phyloP scores from a whole-genome alignment of 2,113 vertebrate genomes.

The Protobothrops mucrosquamatus region DNA sequence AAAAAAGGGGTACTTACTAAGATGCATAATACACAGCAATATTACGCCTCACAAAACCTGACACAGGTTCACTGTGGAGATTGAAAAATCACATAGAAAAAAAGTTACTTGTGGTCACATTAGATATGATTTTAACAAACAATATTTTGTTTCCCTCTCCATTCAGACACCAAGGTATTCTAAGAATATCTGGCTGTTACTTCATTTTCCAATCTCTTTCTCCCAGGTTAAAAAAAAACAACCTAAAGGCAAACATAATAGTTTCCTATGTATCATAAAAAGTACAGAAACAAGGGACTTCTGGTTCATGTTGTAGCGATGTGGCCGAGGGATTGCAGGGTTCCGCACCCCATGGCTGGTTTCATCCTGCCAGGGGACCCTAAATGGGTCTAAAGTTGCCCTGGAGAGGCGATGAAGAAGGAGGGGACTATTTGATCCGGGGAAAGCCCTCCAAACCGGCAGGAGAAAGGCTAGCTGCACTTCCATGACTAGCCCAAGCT shows the following conservation, averaged over 20 bases:
- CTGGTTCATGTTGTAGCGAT: too few species aligned
- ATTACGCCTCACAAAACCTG: constrained; percentile 72
- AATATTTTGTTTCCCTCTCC: not conserved
- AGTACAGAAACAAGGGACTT: not conserved
- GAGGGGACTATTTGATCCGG: too few species aligned
- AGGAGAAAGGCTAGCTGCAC: too few species aligned
- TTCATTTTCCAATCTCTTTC: not conserved
- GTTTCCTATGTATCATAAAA: not conserved
- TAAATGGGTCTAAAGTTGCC: too few species aligned
- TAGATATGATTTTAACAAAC: too few species aligned
- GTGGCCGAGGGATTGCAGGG: too few species aligned
- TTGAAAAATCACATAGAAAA: not conserved
- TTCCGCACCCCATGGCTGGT: too few species aligned
- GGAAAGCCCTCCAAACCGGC: too few species aligned
- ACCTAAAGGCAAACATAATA: not conserved
- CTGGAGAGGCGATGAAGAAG: too few species aligned
- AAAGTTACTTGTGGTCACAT: not conserved
- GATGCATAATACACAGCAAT: constrained; percentile 81
- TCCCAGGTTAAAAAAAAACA: not conserved
- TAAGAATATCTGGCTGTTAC: not conserved
- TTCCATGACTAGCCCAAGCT: too few species aligned
- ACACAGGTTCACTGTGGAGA: constrained; percentile 70
- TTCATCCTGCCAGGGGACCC: too few species aligned
- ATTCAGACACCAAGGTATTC: not conserved
- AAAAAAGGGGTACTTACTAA: constrained; percentile 75